phyloP scores from a whole-genome alignment of 2,888 invertebrate species.

The Steromphala cineraria region DNA sequence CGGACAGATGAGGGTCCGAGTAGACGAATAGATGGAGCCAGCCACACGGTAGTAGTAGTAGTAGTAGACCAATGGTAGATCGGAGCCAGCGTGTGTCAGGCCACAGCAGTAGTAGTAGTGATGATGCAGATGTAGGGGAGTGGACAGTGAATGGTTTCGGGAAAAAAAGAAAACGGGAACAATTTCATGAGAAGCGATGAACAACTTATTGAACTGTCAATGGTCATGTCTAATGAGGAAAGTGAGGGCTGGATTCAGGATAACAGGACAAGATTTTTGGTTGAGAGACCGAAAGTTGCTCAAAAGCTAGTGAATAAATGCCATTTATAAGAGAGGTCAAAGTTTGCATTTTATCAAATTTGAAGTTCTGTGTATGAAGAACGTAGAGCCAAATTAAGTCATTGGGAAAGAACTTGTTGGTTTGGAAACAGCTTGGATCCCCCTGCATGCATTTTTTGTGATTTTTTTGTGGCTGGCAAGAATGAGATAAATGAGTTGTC shows the following conservation, averaged over 20 bases:
- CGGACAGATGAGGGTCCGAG: slow-evolving; percentile 30
- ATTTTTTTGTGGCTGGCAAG: no score
- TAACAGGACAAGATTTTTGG: neutral
- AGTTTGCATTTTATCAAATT: no score
- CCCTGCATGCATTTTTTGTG: no score
- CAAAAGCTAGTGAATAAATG: no score
- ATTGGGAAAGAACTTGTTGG: no score
- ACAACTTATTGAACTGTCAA: slow-evolving; percentile 3
- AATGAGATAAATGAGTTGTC: no score
- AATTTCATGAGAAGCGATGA: slow-evolving; percentile 44
- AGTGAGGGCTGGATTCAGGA: slow-evolving; percentile 22
- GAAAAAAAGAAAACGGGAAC: slow-evolving; percentile 64
- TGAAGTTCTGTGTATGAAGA: no score
- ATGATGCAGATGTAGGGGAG: slow-evolving; percentile 49
- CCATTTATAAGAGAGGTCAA: no score
- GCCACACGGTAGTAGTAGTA: neutral
- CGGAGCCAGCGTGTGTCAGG: neutral
- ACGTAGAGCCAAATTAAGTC: no score
- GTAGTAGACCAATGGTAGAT: neutral
- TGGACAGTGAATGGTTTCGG: slow-evolving; percentile 53
- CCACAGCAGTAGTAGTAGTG: slow-evolving; percentile 11
- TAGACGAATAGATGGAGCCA: slow-evolving; percentile 23
- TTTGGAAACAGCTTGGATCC: no score
- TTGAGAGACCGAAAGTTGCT: neutral
- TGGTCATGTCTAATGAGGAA: slow-evolving; percentile 14